Evolutionary conservation across 2,797 vertebrate species (phyloP).

Genomic region (Catamblyrhynchus diadema): DNA sequence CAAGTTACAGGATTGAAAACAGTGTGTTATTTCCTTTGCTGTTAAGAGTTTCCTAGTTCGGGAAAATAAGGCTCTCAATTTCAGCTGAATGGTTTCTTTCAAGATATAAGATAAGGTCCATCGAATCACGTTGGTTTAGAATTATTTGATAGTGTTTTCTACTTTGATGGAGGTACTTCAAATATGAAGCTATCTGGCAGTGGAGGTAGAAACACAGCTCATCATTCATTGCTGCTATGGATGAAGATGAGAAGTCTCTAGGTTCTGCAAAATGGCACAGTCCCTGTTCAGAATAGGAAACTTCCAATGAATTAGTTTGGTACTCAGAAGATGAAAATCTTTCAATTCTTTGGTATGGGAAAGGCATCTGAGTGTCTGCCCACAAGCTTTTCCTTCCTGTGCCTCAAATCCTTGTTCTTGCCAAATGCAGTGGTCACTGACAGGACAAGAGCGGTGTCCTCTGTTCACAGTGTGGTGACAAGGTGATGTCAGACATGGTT

Average conservation of each 20-base stretch:
- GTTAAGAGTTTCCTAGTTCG: background rate
- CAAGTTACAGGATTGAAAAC: background rate
- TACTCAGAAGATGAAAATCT: background rate
- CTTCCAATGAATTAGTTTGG: background rate
- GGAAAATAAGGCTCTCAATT: background rate
- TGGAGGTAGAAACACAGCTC: background rate
- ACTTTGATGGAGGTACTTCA: background rate
- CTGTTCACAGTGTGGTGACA: background rate
- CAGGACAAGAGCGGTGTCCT: background rate
- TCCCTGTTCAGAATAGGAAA: background rate
- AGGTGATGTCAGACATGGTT: background rate
- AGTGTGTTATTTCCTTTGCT: background rate
- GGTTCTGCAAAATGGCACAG: background rate
- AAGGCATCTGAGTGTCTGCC: background rate
- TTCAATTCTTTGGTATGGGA: background rate
- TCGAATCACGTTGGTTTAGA: background rate
- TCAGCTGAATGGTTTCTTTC: background rate
- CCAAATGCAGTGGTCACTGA: background rate
- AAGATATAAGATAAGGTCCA: background rate
- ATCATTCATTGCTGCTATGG: background rate
- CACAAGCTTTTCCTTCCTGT: background rate
- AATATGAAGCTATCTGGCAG: background rate
- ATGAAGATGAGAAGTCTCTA: background rate
- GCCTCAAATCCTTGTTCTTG: background rate
- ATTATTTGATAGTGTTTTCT: background rate